Percentiles rank a stretch among this genome's conserved stretches.
These are phyloP conservation scores for Crenichthys baileyi DNA, from an alignment of 2,797 vertebrate species.

Conservation along the genomic window DNA sequence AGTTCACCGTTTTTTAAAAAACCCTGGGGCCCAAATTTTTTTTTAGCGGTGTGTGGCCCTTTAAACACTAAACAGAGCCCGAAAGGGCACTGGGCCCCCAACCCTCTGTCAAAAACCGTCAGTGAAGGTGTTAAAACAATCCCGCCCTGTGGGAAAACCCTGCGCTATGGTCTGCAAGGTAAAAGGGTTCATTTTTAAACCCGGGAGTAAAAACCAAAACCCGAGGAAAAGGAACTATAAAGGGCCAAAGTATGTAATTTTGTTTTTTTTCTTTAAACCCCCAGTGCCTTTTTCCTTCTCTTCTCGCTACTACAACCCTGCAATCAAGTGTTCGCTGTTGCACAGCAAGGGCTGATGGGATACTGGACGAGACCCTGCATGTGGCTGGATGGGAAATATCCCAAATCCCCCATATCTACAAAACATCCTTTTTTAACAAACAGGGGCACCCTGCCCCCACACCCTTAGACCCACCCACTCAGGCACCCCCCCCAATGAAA, in stretches of 20 bases:
- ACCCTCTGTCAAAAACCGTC: conserved; percentile 75
- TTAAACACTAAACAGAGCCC: no score
- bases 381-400: conserved; percentile 81
- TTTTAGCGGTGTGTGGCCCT: no score
- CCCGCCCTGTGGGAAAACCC: conserved; percentile 55
- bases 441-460: no score
- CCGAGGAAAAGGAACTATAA: not conserved
- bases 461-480: no score
- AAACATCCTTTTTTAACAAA: not conserved
- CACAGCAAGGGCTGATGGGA: conserved; percentile 69
- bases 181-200: conserved; percentile 20
- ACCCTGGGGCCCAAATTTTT: no score
- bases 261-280: conserved; percentile 15
- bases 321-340: conserved; percentile 61
- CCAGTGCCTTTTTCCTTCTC: conserved; percentile 82
- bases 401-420: not conserved
- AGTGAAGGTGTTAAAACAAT: conserved; percentile 61
- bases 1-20: no score
- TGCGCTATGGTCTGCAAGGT: conserved; percentile 78
- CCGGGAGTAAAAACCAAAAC: not conserved
- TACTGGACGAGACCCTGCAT: conserved; percentile 71
- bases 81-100: no score
- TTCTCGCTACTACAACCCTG: conserved; percentile 76
- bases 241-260: not conserved
- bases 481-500: no score